A percentile compares a stretch with the other conserved stretches of the same genome.
Evolutionary conservation across 35 echinoderm and acorn worm genomes (phyloP).

Genomic region (Anneissia japonica): DNA sequence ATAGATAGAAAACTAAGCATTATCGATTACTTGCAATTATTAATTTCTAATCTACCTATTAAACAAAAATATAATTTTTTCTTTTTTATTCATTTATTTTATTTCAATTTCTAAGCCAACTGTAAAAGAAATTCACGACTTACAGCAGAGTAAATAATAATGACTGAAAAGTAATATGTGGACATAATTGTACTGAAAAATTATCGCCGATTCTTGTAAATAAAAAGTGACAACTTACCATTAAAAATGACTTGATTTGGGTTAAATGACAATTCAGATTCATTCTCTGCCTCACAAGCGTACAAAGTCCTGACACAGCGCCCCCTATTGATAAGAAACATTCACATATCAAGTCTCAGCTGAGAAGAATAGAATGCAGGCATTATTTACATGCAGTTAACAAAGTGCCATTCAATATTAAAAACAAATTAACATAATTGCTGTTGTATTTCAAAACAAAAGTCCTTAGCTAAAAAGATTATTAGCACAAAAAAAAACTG

Average conservation of each 20-base stretch:
- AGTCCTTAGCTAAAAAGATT: neutral
- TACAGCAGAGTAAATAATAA: neutral
- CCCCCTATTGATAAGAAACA: conserved; percentile 47
- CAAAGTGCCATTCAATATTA: neutral
- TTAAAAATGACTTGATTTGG: conserved; percentile 98
- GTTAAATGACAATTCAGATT: conserved; percentile 92
- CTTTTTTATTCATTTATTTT: neutral
- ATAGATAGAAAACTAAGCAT: too few species aligned
- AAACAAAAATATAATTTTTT: neutral
- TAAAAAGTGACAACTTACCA: conserved; percentile 57
- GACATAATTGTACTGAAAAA: neutral
- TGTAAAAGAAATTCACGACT: neutral
- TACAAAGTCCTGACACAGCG: conserved; percentile 97
- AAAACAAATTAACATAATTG: neutral
- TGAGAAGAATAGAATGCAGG: neutral
- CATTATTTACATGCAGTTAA: neutral
- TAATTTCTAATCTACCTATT: neutral
- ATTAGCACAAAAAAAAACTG: neutral
- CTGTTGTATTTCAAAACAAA: neutral
- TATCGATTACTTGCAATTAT: too few species aligned
- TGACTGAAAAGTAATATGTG: neutral
- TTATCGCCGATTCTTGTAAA: neutral
- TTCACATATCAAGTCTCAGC: neutral
- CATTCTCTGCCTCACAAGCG: conserved; percentile 98
- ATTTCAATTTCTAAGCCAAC: neutral